Conservation (phyloP, 2,797 vertebrate genomes). For the Crenuchus spilurus region DNA sequence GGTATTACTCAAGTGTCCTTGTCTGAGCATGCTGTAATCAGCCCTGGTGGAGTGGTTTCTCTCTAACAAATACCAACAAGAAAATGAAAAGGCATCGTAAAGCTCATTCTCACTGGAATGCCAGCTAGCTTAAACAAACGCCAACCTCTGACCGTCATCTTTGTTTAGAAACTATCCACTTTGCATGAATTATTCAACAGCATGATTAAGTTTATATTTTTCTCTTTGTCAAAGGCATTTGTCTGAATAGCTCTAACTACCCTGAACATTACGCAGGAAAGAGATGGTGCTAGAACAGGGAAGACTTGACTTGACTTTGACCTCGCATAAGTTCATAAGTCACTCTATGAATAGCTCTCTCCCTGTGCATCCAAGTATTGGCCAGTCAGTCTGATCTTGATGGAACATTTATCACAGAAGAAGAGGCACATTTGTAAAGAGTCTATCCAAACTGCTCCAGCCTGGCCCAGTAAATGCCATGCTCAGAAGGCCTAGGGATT, state of each 20-base stretch:
- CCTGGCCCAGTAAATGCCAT: constrained; percentile 36
- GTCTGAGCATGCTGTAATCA: constrained; percentile 31
- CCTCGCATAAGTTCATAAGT: constrained; percentile 28
- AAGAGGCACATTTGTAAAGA: constrained; percentile 57
- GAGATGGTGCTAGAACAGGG: background rate
- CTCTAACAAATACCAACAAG: constrained; percentile 50
- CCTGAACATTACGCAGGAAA: background rate
- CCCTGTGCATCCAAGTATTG: constrained; percentile 55
- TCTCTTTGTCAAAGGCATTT: background rate
- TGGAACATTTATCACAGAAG: constrained; percentile 67
- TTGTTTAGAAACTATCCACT: constrained; percentile 30
- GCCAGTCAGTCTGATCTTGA: constrained; percentile 61
- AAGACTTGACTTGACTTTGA: too few species aligned
- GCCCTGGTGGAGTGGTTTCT: constrained; percentile 41
- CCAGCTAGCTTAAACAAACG: constrained; percentile 34
- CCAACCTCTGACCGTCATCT: constrained; percentile 16
- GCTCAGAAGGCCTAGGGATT: constrained; percentile 59
- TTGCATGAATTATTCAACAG: constrained; percentile 24
- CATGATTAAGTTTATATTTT: constrained; percentile 16
- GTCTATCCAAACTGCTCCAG: constrained; percentile 59
- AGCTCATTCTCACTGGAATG: constrained; percentile 34
- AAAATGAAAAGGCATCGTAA: constrained; percentile 49
- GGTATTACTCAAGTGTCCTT: constrained; percentile 39
- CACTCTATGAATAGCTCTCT: constrained; percentile 60
- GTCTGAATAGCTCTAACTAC: constrained; percentile 21